Base-by-base conservation (phyloP, 2,888 invertebrate species). In the Hirtodrosophila histrioides region DNA sequence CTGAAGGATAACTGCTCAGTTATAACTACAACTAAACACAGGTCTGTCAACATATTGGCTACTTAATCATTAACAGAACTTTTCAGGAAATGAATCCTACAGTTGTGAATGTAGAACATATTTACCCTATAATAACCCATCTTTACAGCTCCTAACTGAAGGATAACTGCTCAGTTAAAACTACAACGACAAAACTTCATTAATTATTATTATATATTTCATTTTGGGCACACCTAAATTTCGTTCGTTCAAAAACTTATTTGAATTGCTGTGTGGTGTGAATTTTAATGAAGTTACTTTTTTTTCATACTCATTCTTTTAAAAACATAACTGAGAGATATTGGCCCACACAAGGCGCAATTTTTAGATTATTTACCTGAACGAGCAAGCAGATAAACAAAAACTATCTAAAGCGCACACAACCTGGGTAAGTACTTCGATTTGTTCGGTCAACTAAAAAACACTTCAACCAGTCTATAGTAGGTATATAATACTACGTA, bases 291-390 rank as follows among this genome's bases (percentile, higher is more conserved):
- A 45, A 66, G 50, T 61, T 41, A 33, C 37, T 69, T 61, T 53
- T 54, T n/a, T n/a, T n/a, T n/a, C n/a, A n/a, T n/a, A n/a, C 62
- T 29, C 45, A 37, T 33, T 50, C 23, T 41, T 53, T 37, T 11
- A 37, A 41, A 53, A 31, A 77, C 57, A 45, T 57, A 50, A 62
- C 68, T 60, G 62, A 67, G 75, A 86, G 75, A 66, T 68, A 60
- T 62, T 76, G 41, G 44, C 45, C 55, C 75, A 58, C 69, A 60
- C 75, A 84, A 67, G 65, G 64, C 73, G 85, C 60, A 67, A 62
- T 77, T 65, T 63, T 48, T 60, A 53, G 61, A 60, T 61, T 84
- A 70, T 84, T 81, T 86, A 64, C 65, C 39, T 46, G 53, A 51
- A 44, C 55, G 55, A 44, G 43, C 45, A 60, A 78, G 44, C 45